Evolutionary conservation across 2,113 vertebrate genomes (phyloP), one percentile per base, ranked within the genome.

Genomic region (Barnardius zonarius): DNA sequence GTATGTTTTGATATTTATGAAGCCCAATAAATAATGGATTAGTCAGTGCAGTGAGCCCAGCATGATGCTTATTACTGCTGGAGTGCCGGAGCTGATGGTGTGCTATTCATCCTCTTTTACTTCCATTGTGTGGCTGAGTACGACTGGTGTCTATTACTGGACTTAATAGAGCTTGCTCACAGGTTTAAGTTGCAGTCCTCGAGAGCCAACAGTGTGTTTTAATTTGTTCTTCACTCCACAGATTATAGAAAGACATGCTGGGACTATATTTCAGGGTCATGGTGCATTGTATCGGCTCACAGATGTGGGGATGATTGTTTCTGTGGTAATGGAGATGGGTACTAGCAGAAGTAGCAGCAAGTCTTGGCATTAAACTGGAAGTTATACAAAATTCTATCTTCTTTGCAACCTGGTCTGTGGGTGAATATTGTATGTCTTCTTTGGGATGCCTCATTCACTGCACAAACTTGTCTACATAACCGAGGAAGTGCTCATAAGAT

Each of bases 1-100:
- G 78, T 83, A 52, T 93, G 95, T 96, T 95, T 91, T 95, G 94
- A 95, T 95, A 94, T 96, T 97, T 96, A 95, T 95, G 97, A 97
- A 93, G 90, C 90, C 83, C 5, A 86, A 94, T 95, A 95, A 96
- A 94, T 96, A 94, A 96, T 96, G 95, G 97, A 96, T 82, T 92
- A 96, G 94, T 54, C 77, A 70, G 92, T 64, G 82, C 91, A 59
- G 28, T 33, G 88, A 91, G 79, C 93, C 90, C 96, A 84, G 96
- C 73, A 2, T 83, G 97, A 95, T 92, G 68, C 95, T 95, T 97
- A 95, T 96, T 95, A 90, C 95, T 92, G 86, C 88, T 46, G 37
- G 94, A 94, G 89, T 81, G 90, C 81, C 0, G 3, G 86, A 54
- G 83, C 52, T 88, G 83, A 74, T 69, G 85, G 78, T 73, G 82